These are phyloP conservation scores for Morpho achilles DNA, from an alignment of 2,888 invertebrate species.

Conservation along the genomic window DNA sequence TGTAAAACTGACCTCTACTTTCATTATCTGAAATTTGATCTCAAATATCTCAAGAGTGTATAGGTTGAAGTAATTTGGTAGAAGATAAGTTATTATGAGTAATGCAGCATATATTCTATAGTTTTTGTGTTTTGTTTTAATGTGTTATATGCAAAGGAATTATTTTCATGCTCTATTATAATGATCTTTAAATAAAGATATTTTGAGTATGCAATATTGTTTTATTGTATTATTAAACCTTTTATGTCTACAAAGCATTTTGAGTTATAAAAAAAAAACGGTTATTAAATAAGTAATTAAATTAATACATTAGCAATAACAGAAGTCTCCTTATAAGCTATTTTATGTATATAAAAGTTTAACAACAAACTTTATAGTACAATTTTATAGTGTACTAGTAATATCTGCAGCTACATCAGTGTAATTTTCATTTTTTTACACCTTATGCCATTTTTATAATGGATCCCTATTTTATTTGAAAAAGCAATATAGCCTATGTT, in stretches of 20 bases:
- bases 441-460: no score
- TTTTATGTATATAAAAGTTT: not conserved
- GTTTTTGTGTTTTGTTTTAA: conserved; percentile 63
- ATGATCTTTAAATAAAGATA: conserved; percentile 66
- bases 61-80: conserved; percentile 5
- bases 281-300: no score
- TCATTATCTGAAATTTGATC: conserved; percentile 8
- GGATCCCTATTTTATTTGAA: no score
- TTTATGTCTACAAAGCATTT: no score
- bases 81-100: conserved; percentile 9
- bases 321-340: not conserved
- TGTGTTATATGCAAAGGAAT: conserved; percentile 62
- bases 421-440: no score
- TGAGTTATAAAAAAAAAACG: no score
- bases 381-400: no score
- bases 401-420: no score
- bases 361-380: not conserved
- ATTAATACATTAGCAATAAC: not conserved
- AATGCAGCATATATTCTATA: conserved; percentile 38
- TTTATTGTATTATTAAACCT: conserved; percentile 19
- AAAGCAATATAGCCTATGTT: no score
- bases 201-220: conserved; percentile 49
- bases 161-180: conserved; percentile 55
- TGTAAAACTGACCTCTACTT: not conserved
- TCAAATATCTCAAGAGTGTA: conserved; percentile 14